Evolutionary conservation across 2,888 invertebrate species (phyloP), one percentile per base, ranked within the genome.

Genomic region (Drosophila subsilvestris): DNA sequence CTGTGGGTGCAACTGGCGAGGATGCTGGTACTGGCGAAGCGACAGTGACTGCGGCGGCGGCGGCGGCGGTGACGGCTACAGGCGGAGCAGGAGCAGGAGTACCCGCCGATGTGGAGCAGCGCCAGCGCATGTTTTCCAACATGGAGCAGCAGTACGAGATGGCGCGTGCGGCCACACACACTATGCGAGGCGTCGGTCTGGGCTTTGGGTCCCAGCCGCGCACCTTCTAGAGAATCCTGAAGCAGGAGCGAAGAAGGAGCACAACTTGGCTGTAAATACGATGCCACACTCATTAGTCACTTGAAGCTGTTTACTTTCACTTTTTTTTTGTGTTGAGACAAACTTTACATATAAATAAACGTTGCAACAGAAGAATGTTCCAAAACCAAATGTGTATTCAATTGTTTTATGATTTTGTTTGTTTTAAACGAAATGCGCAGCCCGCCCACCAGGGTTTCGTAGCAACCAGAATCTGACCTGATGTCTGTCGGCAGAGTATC

Each of bases 111-210:
- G 90, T 91, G 1, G 91, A 91, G 63, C 88, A 90, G 22, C 90
- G 92, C 0, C 96, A 97, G 87, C 97, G 98, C 90, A 94, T 98
- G 93, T 98, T 99, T 92, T 95, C 95, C 77, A 96, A 96, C 55
- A 96, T 99, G 95, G 98, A 99, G 90, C 96, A 97, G 79, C 98
- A 99, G 91, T 99, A 99, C 90, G 98, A 98, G 92, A 97, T 98
- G 58, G 99, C 99, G 0, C 94, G 99, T 42, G 97, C 98, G 75
- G 96, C 98, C 20, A 99, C 99, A 0, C 99, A 99, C 93, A 98
- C 98, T 10, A 98, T 98, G 94, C 94, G 98, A 1, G 97, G 97
- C 0, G 96, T 97, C 0, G 97, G 97, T 0, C 93, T 97, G 37
- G 97, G 97, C 56, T 97, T 97, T 92, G 93, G 94, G 47, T 93